Percentiles rank a stretch among this genome's conserved stretches.
Conservation (phyloP, 2,797 vertebrate genomes). For the Malacoctenus gilli region DNA sequence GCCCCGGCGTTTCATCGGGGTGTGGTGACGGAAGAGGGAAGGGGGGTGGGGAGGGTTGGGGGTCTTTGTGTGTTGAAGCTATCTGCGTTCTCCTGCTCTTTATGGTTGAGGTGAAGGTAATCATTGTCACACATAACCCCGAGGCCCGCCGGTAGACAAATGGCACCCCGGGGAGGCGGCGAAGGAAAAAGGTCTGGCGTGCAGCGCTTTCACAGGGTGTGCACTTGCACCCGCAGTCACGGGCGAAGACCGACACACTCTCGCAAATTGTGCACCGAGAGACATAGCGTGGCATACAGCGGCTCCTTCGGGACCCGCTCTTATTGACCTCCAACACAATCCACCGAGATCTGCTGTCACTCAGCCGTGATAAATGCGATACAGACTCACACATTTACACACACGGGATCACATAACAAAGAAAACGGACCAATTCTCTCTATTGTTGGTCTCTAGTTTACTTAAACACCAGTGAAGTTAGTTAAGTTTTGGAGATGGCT, state of each 20-base stretch:
- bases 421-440: too few relatives aligned
- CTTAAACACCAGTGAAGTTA: too few relatives aligned
- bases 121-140: slow-evolving; percentile 60
- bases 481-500: too few relatives aligned
- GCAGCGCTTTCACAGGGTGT: slow-evolving; percentile 21
- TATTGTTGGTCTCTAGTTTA: too few relatives aligned
- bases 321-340: slow-evolving; percentile 49
- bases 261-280: slow-evolving; percentile 4
- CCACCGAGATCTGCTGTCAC: slow-evolving; percentile 44
- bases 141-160: slow-evolving; percentile 46
- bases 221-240: slow-evolving; percentile 2
- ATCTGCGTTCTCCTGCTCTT: slow-evolving; percentile 50
- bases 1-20: slow-evolving; percentile 53
- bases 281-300: slow-evolving; percentile 18
- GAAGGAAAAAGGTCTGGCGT: slow-evolving; percentile 46
- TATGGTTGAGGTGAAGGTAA: slow-evolving; percentile 64
- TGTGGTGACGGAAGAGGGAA: neutral
- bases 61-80: slow-evolving; percentile 50
- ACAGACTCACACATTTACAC: neutral
- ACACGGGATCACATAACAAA: neutral
- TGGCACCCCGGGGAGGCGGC: slow-evolving; percentile 41
- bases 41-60: slow-evolving; percentile 3
- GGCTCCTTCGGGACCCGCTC: slow-evolving; percentile 37
- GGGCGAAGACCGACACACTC: neutral
- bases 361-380: slow-evolving; percentile 34